A percentile compares a stretch with the other conserved stretches of the same genome.
These are phyloP conservation scores for Drosophila miranda DNA, from an alignment of 1,140 invertebrate species.

Conservation along the genomic window DNA sequence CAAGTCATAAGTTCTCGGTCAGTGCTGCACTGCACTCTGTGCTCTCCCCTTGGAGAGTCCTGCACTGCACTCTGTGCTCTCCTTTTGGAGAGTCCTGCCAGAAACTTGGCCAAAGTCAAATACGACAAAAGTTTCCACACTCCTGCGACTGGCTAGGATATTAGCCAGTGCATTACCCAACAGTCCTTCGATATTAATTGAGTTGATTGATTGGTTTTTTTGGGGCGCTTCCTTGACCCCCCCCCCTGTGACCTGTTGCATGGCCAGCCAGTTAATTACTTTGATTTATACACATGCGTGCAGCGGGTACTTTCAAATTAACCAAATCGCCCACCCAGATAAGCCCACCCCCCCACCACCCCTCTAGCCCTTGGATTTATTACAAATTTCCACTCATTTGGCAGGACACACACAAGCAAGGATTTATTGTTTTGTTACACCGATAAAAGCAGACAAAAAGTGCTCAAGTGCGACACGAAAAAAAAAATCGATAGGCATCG, in stretches of 20 bases:
- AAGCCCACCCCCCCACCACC: not conserved
- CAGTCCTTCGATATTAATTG: constrained; percentile 41
- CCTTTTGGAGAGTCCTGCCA: not conserved
- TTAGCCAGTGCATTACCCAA: constrained; percentile 67
- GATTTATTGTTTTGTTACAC: constrained; percentile 60
- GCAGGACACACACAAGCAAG: constrained; percentile 2
- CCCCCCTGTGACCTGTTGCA: constrained; percentile 63
- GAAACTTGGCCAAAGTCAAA: constrained; percentile 75
- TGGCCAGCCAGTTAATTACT: constrained; percentile 69
- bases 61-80: constrained; percentile 17
- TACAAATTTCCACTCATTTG: constrained; percentile 42
- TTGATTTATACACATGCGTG: constrained; percentile 67
- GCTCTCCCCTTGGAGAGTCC: not conserved
- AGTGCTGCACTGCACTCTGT: not conserved
- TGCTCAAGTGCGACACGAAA: constrained; percentile 47
- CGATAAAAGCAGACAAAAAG: constrained; percentile 61
- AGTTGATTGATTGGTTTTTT: constrained; percentile 30
- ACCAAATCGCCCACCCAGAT: constrained; percentile 46
- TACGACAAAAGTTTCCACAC: constrained; percentile 44
- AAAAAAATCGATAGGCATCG: constrained; percentile 57
- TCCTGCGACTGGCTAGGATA: constrained; percentile 35
- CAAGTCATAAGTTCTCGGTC: constrained; percentile 46
- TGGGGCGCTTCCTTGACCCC: constrained; percentile 22
- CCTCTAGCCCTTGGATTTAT: constrained; percentile 25
- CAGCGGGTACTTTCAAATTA: constrained; percentile 67